Evolutionary conservation across 1,140 invertebrate species (phyloP), one percentile per base, ranked within the genome.

Genomic region (Drosophila repleta): DNA sequence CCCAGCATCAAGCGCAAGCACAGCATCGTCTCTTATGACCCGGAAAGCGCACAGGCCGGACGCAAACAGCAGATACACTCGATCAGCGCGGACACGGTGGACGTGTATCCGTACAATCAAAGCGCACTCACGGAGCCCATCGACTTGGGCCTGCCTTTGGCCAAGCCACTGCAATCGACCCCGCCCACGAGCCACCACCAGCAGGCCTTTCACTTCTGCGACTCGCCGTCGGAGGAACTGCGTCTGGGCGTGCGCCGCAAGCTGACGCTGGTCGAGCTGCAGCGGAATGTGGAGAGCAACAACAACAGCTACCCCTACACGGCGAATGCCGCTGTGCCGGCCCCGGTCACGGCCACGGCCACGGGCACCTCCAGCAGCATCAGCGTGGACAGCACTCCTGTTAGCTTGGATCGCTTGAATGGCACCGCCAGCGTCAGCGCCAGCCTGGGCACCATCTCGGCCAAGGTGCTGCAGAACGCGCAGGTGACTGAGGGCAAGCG

Each of bases 1-100:
- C 67, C 74, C 1, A 88, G 43, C 45, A 58, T 91, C 46, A 90
- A 89, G 48, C 80, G 83, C 3, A 91, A 91, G 60, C 90, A 91
- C 60, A 91, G 90, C 53, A 91, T 91, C 15, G 90, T 91, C n/a
- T 91, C 84, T 10, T 91, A 90, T 37, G 90, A 91, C 74, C 90
- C 90, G 32, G 87, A 91, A 26, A 91, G 90, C 62, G 80, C 80
- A 0, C 90, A 91, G 57, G 80, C 80, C 0, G 90, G 90, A 1
- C 74, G 90, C 13, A 90, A 90, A 17, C 90, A 91, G 65, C 87
- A 91, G 66, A 91, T 91, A 10, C 90, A 91, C 29, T 91, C 90
- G n/a, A 91, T 91, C 17, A 91, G 90, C 21, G 90, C 90, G 5
- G 90, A 91, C 21, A 91, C 90, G 0, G 90, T 90, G 29, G 90